Evolutionary conservation across 2,113 vertebrate genomes (phyloP).

Genomic region (Gavia stellata): DNA sequence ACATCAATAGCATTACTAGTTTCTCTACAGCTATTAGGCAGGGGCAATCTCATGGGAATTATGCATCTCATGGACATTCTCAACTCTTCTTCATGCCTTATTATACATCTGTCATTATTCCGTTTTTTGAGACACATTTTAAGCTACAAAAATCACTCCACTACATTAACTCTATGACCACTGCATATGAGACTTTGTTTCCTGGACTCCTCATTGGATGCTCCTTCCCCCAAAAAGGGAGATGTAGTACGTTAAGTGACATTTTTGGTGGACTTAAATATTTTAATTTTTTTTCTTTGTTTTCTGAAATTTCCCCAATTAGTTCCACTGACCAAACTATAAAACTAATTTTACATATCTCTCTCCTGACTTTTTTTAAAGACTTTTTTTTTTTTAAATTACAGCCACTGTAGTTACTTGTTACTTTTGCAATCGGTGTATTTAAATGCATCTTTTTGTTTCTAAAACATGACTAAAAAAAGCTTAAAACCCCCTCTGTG

Average conservation of each 20-base stretch:
- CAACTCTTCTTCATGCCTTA: not conserved
- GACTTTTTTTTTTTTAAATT: not conserved
- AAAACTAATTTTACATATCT: not conserved
- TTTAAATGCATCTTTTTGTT: not conserved
- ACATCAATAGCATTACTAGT: not conserved
- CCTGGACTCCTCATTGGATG: not conserved
- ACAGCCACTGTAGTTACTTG: not conserved
- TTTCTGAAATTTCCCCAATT: not conserved
- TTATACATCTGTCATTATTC: not conserved
- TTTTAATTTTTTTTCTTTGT: not conserved
- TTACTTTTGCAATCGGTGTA: not conserved
- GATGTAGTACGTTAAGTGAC: not conserved
- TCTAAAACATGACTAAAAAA: not conserved
- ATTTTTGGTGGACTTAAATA: not conserved
- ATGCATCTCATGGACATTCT: not conserved
- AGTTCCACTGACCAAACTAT: not conserved
- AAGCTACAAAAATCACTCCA: not conserved
- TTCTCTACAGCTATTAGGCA: not conserved
- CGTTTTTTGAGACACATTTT: not conserved
- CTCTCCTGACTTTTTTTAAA: not conserved
- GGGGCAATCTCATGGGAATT: not conserved
- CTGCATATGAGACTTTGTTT: not conserved
- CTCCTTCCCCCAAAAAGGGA: not conserved
- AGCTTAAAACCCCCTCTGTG: too few species aligned
- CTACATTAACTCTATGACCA: not conserved